These are phyloP conservation scores for Neomonachus schauinslandi DNA, from an alignment of 2,113 vertebrate species.

Conservation along the genomic window DNA sequence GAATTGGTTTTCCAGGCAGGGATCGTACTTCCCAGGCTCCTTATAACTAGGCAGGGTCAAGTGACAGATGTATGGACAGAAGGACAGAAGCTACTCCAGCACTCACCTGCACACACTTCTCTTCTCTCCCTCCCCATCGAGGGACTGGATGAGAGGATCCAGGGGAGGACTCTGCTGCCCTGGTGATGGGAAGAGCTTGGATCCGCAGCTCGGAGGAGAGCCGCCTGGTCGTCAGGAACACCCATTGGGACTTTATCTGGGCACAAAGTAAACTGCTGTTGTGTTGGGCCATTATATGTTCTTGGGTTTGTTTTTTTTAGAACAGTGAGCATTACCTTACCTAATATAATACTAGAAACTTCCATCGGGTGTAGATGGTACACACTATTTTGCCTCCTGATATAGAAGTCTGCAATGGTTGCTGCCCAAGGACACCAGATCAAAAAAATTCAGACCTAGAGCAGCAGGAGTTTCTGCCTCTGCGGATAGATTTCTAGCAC, in stretches of 20 bases:
- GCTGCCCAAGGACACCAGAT: background rate
- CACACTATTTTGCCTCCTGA: background rate
- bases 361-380: accelerated
- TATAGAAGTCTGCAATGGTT: background rate
- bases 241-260: background rate
- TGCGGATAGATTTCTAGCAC: background rate
- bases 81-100: background rate
- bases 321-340: background rate
- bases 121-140: background rate
- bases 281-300: background rate
- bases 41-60: too few relatives aligned
- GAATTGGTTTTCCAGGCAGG: background rate
- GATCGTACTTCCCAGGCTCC: background rate
- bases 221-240: background rate
- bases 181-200: background rate
- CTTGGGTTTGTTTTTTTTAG: background rate
- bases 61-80: background rate
- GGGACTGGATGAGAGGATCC: too few relatives aligned
- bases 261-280: background rate
- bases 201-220: background rate
- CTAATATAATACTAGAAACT: too few relatives aligned
- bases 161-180: background rate
- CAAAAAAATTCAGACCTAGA: background rate
- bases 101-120: accelerated
- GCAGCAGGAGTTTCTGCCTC: background rate